These are phyloP conservation scores for Oncopodura yosiiana DNA, from an alignment of 1,140 invertebrate genomes.

Conservation along the genomic window DNA sequence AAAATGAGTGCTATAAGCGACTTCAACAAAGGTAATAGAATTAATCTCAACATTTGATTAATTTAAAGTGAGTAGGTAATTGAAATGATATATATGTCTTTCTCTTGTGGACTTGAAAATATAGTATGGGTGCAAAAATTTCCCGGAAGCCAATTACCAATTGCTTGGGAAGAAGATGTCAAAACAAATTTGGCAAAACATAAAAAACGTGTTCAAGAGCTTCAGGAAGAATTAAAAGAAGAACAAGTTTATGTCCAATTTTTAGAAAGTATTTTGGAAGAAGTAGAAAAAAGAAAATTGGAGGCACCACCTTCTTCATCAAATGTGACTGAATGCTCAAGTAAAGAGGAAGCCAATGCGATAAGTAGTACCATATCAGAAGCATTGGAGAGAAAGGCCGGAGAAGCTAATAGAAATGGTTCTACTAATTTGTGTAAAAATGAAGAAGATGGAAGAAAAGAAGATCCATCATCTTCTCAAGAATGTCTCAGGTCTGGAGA, in stretches of 20 bases:
- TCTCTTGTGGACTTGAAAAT: too few relatives aligned
- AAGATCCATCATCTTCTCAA: neutral
- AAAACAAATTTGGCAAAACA: conserved; percentile 75
- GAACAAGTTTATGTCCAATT: conserved; percentile 84
- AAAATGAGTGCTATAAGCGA: conserved; percentile 35
- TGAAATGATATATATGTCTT: too few relatives aligned
- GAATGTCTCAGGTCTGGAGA: conserved; percentile 1
- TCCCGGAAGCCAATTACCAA: conserved; percentile 73
- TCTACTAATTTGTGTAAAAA: neutral
- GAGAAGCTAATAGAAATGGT: neutral
- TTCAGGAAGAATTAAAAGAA: conserved; percentile 74
- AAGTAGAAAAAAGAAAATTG: conserved; percentile 62
- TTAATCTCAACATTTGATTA: too few relatives aligned
- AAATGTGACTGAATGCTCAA: too few relatives aligned
- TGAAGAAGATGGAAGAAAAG: neutral
- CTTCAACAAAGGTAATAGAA: conserved; percentile 33
- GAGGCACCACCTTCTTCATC: conserved; percentile 9
- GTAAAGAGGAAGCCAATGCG: conserved; percentile 4
- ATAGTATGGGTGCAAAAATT: conserved; percentile 79
- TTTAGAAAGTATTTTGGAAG: conserved; percentile 65
- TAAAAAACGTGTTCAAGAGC: conserved; percentile 60
- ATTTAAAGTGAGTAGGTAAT: too few relatives aligned
- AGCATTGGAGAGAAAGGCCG: neutral
- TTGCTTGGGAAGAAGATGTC: conserved; percentile 83
- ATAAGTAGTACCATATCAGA: neutral